Conservation (phyloP, 2,113 vertebrate genomes). For the Paracyprichromis sp. region DNA sequence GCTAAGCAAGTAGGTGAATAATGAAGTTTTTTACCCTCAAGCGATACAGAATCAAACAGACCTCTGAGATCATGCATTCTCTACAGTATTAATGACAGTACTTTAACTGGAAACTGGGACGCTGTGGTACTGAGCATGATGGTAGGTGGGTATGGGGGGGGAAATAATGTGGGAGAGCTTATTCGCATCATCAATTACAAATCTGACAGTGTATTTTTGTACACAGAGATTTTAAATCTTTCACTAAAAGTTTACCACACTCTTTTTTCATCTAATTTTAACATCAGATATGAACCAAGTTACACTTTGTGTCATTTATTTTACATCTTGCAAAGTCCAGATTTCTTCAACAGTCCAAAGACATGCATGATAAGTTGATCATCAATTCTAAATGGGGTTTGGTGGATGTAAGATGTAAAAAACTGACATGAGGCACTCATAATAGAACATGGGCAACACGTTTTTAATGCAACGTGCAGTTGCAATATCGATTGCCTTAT, state of each 20-base stretch:
- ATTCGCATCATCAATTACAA: background rate
- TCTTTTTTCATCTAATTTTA: background rate
- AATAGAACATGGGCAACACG: rapidly evolving
- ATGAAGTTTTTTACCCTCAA: background rate
- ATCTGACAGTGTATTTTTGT: background rate
- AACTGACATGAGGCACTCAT: background rate
- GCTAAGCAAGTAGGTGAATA: background rate
- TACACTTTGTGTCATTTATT: background rate
- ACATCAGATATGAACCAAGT: background rate
- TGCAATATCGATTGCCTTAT: background rate
- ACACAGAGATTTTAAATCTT: background rate
- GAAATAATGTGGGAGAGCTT: background rate
- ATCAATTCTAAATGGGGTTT: rapidly evolving
- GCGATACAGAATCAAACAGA: background rate
- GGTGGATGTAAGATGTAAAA: background rate
- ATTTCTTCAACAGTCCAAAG: background rate
- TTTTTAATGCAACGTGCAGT: background rate
- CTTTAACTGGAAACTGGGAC: background rate
- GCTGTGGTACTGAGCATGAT: background rate
- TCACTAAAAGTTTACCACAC: background rate
- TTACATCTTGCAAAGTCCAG: background rate
- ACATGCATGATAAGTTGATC: no score
- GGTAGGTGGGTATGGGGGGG: background rate
- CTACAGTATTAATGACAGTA: background rate
- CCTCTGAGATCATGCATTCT: background rate